These are phyloP conservation scores for Scrobipalpa costella DNA, from an alignment of 2,888 invertebrate genomes.

Conservation along the genomic window DNA sequence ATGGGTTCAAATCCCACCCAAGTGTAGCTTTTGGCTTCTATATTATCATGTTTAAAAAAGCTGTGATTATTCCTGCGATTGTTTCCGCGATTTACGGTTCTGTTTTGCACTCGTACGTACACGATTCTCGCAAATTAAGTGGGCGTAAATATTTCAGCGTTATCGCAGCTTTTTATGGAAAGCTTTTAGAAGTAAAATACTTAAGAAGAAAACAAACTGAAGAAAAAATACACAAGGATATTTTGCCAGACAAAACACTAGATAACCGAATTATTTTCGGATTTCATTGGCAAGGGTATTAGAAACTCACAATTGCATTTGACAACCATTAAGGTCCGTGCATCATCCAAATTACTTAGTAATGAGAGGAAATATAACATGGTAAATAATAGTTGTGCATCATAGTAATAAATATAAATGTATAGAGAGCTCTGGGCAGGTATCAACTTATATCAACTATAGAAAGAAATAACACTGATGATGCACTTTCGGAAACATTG, in stretches of 20 bases:
- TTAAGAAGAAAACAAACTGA: neutral
- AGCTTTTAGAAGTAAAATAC: conserved; percentile 9
- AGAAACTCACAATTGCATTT: neutral
- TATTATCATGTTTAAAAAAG: too few relatives aligned
- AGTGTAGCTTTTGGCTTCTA: too few relatives aligned
- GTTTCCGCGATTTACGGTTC: neutral
- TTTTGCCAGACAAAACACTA: neutral
- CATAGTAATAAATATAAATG: too few relatives aligned
- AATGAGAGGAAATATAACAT: too few relatives aligned
- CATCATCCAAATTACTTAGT: too few relatives aligned
- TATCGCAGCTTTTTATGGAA: conserved; percentile 13
- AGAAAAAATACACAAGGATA: neutral
- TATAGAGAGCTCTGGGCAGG: too few relatives aligned
- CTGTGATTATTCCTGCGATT: neutral
- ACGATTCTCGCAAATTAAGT: conserved; percentile 8
- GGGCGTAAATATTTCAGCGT: conserved; percentile 2
- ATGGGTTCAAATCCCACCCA: too few relatives aligned
- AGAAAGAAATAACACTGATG: too few relatives aligned
- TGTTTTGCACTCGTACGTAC: neutral
- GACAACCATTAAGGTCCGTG: too few relatives aligned
- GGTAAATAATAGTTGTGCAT: too few relatives aligned
- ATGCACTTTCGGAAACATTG: too few relatives aligned
- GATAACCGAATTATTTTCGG: neutral
- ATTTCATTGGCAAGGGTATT: neutral
- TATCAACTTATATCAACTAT: too few relatives aligned